Evolutionary conservation across 2,888 invertebrate species (phyloP), one percentile per base, ranked within the genome.

Genomic region (Archips xylosteana): DNA sequence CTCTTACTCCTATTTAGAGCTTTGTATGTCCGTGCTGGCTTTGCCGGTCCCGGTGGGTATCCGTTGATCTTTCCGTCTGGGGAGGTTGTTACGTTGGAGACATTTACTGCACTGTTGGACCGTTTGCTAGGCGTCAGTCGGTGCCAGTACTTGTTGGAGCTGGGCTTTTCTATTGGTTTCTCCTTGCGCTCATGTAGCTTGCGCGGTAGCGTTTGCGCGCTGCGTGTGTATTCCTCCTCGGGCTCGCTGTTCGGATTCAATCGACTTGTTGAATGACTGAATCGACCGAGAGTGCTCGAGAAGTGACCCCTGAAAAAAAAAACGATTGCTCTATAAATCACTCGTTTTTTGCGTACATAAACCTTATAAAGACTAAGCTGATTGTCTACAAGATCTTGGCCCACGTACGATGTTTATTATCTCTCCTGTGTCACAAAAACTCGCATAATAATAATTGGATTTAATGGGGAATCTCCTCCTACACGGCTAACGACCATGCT

Each of bases 1-100:
- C 97, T 97, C 90, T 98, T 97, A 90, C 97, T 97, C 75, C 98
- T 95, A 75, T 96, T 96, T 59, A 98, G 92, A 34, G 97, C 96
- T 85, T 96, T 96, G 90, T 97, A 97, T 59, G 97, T 96, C 80
- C 97, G 95, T 47, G 97, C 97, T 9, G 97, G 97, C 85, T 97
- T 97, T 0, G 96, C 96, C 0, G 97, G 97, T 6, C 96, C 96
- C 47, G 95, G 90, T 62, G 94, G 92, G 76, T 92, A 91, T 32
- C 92, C 92, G 89, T 92, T 93, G 75, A 91, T 82, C 83, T 95
- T 89, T 59, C 86, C 88, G 79, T 94, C 93, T 2, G 90, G 85
- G 2, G 86, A 76, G 49, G 89, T 74, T 34, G 89, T 81, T n/a
- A 87, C 85, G 87, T 89, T 84, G 2, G 96, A 96, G 67, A 97